A percentile compares a stretch with the other conserved stretches of the same genome.
These are phyloP conservation scores for Bombus huntii DNA, from an alignment of 1,140 invertebrate genomes.

Conservation along the genomic window DNA sequence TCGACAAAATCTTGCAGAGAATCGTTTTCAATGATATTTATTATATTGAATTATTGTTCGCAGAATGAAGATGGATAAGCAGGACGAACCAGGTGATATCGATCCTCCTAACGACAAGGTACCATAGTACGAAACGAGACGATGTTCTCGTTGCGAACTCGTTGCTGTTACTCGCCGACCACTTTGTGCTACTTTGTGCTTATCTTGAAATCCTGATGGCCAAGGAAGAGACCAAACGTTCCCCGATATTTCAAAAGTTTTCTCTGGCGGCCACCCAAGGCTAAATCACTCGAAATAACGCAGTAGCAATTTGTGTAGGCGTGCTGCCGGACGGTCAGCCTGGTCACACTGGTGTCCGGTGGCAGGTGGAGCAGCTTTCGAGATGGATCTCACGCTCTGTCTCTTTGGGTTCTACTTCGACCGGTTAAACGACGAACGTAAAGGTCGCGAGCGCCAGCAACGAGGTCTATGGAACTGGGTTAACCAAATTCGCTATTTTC, in stretches of 20 bases:
- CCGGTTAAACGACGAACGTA: constrained; percentile 23
- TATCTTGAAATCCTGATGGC: constrained; percentile 34
- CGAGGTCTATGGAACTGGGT: constrained; percentile 56
- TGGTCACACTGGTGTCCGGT: constrained; percentile 63
- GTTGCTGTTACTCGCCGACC: background rate
- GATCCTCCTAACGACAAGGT: background rate
- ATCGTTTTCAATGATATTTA: no score
- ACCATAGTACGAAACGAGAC: background rate
- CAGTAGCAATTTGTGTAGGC: constrained; percentile 75
- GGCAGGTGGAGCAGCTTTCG: constrained; percentile 60
- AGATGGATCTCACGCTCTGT: constrained; percentile 30
- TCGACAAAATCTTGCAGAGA: background rate
- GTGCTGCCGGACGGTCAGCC: constrained; percentile 64
- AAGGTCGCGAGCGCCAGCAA: constrained; percentile 49
- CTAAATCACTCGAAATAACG: constrained; percentile 77
- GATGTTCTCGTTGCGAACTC: background rate
- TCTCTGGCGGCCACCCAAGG: constrained; percentile 76
- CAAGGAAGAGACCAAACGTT: constrained; percentile 56
- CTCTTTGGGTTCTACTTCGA: constrained; percentile 6
- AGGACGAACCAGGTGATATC: background rate
- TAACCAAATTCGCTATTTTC: constrained; percentile 48
- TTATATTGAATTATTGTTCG: no score
- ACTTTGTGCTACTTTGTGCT: constrained; percentile 16
- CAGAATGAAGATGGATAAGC: no score
- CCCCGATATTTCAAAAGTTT: constrained; percentile 76